These are phyloP conservation scores for Eupithecia subfuscata DNA, from an alignment of 2,888 invertebrate species.

Conservation along the genomic window DNA sequence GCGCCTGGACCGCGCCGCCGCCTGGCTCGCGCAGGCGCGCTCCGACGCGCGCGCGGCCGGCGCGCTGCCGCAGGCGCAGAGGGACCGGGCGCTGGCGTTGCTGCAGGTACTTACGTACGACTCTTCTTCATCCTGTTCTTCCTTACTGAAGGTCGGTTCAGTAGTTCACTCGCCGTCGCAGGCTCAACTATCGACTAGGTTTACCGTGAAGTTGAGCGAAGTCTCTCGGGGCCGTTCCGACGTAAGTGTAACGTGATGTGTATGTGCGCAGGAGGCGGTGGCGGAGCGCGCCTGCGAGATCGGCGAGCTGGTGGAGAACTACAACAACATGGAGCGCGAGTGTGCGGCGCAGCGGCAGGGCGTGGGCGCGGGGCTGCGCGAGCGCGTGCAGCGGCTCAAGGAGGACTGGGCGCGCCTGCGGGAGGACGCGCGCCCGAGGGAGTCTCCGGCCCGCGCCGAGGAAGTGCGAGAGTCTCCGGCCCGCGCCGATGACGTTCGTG, in stretches of 20 bases:
- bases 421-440: constrained; percentile 8
- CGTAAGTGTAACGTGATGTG: neutral
- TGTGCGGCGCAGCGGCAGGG: constrained; percentile 65
- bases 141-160: neutral
- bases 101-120: neutral
- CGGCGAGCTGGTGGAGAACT: constrained; percentile 86
- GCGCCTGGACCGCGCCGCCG: constrained; percentile 79
- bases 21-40: constrained; percentile 38
- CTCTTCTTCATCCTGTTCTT: neutral
- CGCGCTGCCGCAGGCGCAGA: constrained; percentile 5
- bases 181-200: neutral
- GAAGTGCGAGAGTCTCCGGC: neutral
- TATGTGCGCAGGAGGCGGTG: constrained; percentile 64
- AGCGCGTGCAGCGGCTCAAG: constrained; percentile 66
- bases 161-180: neutral
- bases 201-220: neutral
- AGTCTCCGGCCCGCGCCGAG: neutral
- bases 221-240: neutral
- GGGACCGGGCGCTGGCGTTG: neutral
- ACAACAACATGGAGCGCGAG: constrained; percentile 85
- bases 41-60: constrained; percentile 19
- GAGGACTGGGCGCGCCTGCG: constrained; percentile 40
- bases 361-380: constrained; percentile 62
- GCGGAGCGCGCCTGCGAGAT: constrained; percentile 84
- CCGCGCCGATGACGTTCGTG: constrained; percentile 3